Conservation (phyloP, 1,140 invertebrate species). For the Bombyx mandarina region DNA sequence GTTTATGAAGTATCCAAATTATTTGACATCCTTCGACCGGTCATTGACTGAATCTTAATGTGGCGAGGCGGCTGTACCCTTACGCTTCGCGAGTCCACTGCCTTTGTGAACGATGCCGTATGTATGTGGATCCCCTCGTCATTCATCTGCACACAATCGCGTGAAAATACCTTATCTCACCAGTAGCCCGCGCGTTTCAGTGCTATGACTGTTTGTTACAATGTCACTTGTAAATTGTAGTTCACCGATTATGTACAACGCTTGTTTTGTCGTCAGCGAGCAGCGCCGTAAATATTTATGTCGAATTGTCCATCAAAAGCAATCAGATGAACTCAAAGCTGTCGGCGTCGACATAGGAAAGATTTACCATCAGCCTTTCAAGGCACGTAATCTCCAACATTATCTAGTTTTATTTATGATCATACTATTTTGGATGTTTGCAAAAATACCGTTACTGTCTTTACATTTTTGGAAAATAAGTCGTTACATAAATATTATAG, state of each 20-base stretch:
- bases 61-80: conserved; percentile 22
- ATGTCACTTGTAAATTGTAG: conserved; percentile 27
- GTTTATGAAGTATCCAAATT: conserved; percentile 50
- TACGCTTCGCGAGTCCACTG: conserved; percentile 13
- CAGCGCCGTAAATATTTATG: conserved; percentile 54
- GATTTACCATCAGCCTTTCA: conserved; percentile 19
- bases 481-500: too few species aligned
- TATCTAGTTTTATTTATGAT: conserved; percentile 16
- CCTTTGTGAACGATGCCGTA: conserved; percentile 16
- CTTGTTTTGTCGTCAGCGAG: conserved; percentile 30
- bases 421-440: too few species aligned
- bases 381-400: conserved; percentile 11
- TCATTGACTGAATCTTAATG: conserved; percentile 32
- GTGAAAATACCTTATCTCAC: conserved; percentile 15
- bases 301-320: conserved; percentile 42
- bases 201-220: conserved; percentile 47
- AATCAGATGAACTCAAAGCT: conserved; percentile 34
- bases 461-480: too few species aligned
- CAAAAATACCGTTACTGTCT: too few species aligned
- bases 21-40: conserved; percentile 29
- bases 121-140: conserved; percentile 2
- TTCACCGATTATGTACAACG: too few species aligned
- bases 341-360: conserved; percentile 21
- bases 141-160: conserved; percentile 13
- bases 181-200: conserved; percentile 27